Conservation (phyloP, 1,140 invertebrate species). For the Aphelenchoides avenae region DNA sequence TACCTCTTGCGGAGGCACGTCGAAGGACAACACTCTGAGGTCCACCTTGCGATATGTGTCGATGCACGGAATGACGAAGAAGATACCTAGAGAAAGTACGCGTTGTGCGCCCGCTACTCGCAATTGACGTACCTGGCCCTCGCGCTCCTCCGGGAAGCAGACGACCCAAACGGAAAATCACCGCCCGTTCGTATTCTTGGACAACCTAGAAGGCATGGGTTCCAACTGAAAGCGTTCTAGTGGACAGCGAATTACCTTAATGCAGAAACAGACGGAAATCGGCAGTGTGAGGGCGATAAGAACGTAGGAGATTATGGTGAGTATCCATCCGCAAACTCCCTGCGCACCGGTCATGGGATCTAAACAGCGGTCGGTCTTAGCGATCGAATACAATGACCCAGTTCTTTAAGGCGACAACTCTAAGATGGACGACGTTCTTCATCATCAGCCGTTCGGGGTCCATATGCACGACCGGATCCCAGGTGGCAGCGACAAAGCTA, state of each 20-base stretch:
- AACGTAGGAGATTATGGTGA: conserved; percentile 78
- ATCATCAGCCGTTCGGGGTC: too few relatives aligned
- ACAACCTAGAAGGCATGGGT: neutral
- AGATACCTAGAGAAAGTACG: conserved; percentile 56
- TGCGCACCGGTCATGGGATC: too few relatives aligned
- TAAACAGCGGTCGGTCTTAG: too few relatives aligned
- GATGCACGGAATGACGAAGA: conserved; percentile 63
- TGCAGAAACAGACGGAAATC: conserved; percentile 85
- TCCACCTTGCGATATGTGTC: conserved; percentile 65
- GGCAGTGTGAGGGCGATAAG: conserved; percentile 84
- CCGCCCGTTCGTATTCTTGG: conserved; percentile 22
- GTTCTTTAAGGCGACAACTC: too few relatives aligned
- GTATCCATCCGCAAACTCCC: conserved; percentile 79
- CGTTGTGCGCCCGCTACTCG: too few relatives aligned
- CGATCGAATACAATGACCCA: too few relatives aligned
- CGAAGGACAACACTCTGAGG: conserved; percentile 65
- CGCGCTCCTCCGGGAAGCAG: conserved; percentile 65
- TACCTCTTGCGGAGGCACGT: conserved; percentile 64
- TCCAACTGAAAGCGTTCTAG: too few relatives aligned
- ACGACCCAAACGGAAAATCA: conserved; percentile 65
- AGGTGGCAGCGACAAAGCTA: too few relatives aligned
- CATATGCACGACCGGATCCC: too few relatives aligned
- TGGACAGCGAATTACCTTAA: conserved; percentile 64
- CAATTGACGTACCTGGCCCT: conserved; percentile 61
- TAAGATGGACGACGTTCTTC: too few relatives aligned